Evolutionary conservation across 1,140 invertebrate species (phyloP), one percentile per base, ranked within the genome.

Genomic region (Frieseomelitta varia): DNA sequence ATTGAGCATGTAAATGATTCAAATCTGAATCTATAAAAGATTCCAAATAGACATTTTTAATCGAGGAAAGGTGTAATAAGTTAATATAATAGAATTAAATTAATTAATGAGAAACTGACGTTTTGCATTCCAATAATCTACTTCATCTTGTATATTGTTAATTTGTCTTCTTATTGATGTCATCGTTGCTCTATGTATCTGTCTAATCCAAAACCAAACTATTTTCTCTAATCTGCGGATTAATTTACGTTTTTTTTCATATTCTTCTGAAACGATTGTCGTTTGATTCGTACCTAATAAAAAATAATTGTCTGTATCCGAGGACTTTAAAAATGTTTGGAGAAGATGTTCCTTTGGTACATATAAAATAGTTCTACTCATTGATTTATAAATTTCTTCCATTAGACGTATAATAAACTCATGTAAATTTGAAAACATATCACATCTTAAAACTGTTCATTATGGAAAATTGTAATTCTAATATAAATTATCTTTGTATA

Each of bases 161-260:
- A 96, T 94, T 90, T 97, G 97, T 79, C n/a, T 82, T 12, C 73
- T 85, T 6, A 63, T 65, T 27, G 84, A 85, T 75, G 94, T 93
- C 87, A 97, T 96, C 0, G 98, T 92, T 63, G 97, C 96, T 14
- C 97, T 96, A 88, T 97, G 97, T 53, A 99, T 97, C 91, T 98
- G 97, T 72, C 96, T 96, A 1, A 97, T 97, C 98, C 98, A 99
- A 90, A 97, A 97, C 39, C 97, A 96, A 53, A 97, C 97, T 30
- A 98, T 96, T 73, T 96, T 96, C 95, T 99, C 98, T 14, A 98
- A 93, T 90, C 97, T 95, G 89, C 96, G 19, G 97, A 95, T 30
- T 97, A 93, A 81, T 97, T 97, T 84, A 96, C 96, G 65, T 85
- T 91, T 97, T 95, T 94, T 94, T 24, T 92, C 94, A 30, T 81